Base-by-base conservation (phyloP, 2,888 invertebrate genomes). In the Clivina fossor region DNA sequence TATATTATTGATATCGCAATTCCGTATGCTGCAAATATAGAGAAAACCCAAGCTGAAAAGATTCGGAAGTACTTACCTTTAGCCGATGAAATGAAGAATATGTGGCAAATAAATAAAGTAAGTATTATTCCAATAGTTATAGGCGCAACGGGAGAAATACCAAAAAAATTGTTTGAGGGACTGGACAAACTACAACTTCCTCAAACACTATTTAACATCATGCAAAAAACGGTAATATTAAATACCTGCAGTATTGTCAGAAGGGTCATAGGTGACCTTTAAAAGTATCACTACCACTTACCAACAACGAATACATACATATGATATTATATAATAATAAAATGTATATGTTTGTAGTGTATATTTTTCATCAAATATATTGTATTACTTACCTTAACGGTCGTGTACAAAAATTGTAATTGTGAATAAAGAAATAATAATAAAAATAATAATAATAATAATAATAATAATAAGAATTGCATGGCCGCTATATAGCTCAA, bases 11-110 rank as follows among this genome's bases (percentile, higher is more conserved):
- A 46, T 26, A 28, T 54, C 15, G 22, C 37, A 16, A 15, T 54
- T 16, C 54, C 38, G 2, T 13, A 46, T 15, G 16, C 33, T 7
- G 24, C 18, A 3, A 54, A 46, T 11, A 15, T 54, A 3, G 30
- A 2, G 3, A 28, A 43, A 26, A 38, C 44, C 3, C 47, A 44
- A 18, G 19, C 24, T 2, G 38, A 54, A 28, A 46, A 54, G 7
- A 38, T 46, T 9, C 28, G 37, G 3, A 54, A 54, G 11, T 54
- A 46, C 37, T 24, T 38, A 38, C 30, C 54, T 5, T 11, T 46
- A 1, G 43, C 46, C 8, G 40, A 51, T 22, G 51, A 46, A 28
- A 46, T 54, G 7, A 38, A 37, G 11, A 22, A 7, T 8, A 43
- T 54, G 35, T 54, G 46, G 37, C 32, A 46, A n/a, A 24, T 44